Evolutionary conservation across 2,113 vertebrate genomes (phyloP).

Genomic region (Tachysurus fulvidraco): DNA sequence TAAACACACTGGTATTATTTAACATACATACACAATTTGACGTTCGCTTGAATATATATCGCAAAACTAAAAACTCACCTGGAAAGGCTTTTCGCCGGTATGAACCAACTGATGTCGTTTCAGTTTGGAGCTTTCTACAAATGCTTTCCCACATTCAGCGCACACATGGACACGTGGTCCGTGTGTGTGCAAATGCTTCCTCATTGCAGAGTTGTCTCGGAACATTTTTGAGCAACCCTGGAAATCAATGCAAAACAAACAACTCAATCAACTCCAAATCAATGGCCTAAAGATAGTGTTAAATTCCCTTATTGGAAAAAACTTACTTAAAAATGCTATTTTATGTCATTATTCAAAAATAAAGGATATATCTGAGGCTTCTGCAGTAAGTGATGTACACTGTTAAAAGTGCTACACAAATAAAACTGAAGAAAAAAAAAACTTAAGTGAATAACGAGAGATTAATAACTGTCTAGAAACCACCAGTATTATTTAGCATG

Average conservation of each 20-base stretch:
- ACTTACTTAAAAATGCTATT: not conserved
- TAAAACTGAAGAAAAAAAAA: too few species aligned
- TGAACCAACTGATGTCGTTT: slow-evolving; percentile 98
- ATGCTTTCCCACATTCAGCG: slow-evolving; percentile 96
- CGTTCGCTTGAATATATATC: not conserved
- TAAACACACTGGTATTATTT: not conserved
- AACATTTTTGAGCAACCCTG: slow-evolving; percentile 99
- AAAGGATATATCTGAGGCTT: not conserved
- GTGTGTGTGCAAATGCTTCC: slow-evolving; percentile 97
- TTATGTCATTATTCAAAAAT: not conserved
- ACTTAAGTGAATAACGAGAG: not conserved
- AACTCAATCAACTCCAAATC: not conserved
- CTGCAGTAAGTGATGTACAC: not conserved
- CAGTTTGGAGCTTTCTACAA: slow-evolving; percentile 97
- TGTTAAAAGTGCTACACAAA: not conserved
- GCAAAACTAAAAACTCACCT: slow-evolving; percentile 73
- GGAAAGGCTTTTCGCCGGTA: slow-evolving; percentile 99
- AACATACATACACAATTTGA: not conserved
- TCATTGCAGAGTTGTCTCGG: slow-evolving; percentile 99
- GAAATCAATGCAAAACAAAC: not conserved
- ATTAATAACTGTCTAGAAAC: not conserved
- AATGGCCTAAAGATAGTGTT: not conserved
- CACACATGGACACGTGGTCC: slow-evolving; percentile 96
- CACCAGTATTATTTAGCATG: not conserved
- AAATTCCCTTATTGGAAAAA: not conserved